Evolutionary conservation across 1,140 invertebrate genomes (phyloP).

Genomic region (Lamellibrachia luymesi): DNA sequence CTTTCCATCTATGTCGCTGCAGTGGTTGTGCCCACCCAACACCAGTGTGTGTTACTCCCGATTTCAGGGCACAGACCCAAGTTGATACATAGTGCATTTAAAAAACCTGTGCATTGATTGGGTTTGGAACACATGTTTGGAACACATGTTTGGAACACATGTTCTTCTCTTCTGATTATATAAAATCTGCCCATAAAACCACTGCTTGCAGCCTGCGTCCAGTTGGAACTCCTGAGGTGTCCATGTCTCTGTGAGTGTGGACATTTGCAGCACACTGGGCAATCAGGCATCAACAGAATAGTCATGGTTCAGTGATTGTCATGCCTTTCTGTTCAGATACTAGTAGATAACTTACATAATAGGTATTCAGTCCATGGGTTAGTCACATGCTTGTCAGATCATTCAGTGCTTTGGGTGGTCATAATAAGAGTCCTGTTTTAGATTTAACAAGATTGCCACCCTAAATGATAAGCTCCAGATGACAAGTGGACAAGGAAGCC

Average conservation of each 20-base stretch:
- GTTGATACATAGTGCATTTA: neutral
- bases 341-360: neutral
- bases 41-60: neutral
- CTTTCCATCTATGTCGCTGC: neutral
- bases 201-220: too few relatives aligned
- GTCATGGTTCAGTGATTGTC: neutral
- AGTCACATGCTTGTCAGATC: neutral
- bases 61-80: neutral
- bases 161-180: neutral
- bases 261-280: neutral
- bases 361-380: neutral
- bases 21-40: neutral
- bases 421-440: neutral
- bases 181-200: neutral
- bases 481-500: too few relatives aligned
- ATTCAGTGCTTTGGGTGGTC: neutral
- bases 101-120: neutral
- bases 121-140: neutral
- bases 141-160: neutral
- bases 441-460: too few relatives aligned
- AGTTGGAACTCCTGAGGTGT: neutral
- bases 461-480: too few relatives aligned
- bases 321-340: neutral
- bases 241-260: neutral
- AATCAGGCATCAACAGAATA: neutral